Percentiles rank a stretch among this genome's conserved stretches.
Conservation (phyloP, 2,113 vertebrate species). For the Pseudorhombus dupliciocellatus region DNA sequence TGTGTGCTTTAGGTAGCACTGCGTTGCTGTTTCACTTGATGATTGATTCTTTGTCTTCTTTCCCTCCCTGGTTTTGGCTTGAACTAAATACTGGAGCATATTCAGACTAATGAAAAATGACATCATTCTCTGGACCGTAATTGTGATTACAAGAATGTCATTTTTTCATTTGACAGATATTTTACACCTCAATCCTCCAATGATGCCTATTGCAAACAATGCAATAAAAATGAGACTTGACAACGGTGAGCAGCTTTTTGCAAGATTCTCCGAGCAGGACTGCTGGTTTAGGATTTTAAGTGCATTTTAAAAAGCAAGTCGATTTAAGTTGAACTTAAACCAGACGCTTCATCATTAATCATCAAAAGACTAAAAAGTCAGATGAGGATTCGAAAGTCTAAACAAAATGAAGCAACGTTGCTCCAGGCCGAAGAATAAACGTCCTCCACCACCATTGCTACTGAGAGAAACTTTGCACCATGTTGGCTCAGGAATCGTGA, state of each 20-base stretch:
- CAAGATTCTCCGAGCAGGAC: constrained; percentile 28
- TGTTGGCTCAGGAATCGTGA: constrained; percentile 29
- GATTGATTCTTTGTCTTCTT: constrained; percentile 11
- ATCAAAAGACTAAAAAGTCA: constrained; percentile 9
- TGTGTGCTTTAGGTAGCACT: constrained; percentile 2
- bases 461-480: constrained; percentile 30
- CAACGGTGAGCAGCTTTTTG: constrained; percentile 13
- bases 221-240: constrained; percentile 1
- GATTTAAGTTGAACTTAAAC: not conserved
- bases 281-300: constrained; percentile 42
- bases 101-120: constrained; percentile 45
- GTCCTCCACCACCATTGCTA: constrained; percentile 37
- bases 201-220: constrained; percentile 24
- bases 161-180: constrained; percentile 38
- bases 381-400: not conserved
- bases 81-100: constrained; percentile 42
- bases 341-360: not conserved
- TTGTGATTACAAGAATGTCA: constrained; percentile 28
- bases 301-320: constrained; percentile 2
- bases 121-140: constrained; percentile 29
- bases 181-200: constrained; percentile 30
- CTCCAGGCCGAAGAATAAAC: constrained; percentile 7
- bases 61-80: constrained; percentile 48
- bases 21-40: not conserved
- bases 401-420: not conserved